Base-by-base conservation (phyloP, 2,888 invertebrate genomes). In the Eilema sororculum region DNA sequence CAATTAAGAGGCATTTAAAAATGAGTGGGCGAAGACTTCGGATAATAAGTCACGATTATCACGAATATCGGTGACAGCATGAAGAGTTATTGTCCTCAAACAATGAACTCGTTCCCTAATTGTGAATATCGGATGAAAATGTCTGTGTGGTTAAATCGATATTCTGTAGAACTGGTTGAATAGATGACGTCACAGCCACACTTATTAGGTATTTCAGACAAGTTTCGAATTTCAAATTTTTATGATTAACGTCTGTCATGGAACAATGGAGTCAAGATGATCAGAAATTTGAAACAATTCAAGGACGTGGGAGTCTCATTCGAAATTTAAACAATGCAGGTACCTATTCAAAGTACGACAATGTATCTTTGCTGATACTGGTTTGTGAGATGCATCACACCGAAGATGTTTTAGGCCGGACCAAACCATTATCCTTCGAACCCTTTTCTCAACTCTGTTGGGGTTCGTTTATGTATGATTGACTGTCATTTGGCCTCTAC, bases 231-330 rank as follows among this genome's bases (percentile, higher is more conserved):
- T 65, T 56, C 62, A 33, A 37, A 46, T 16, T 63, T 46, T 52
- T 59, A 46, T 68, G 62, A 68, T 68, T 41, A 64, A 64, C 41
- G 41, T 16, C 25, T 16, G 33, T 33, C 46, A 61, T 57, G 24
- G 41, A 30, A 69, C 59, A 69, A 60, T 60, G 64, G 41, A 33
- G 3, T 52, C 22, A 9, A 33, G 60, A 56, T 25, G 22, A 63
- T 66, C n/a, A 41, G 66, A 67, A 57, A 59, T 62, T 65, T 65
- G 16, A 24, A 80, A 79, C 78, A 78, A 76, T 76, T 66, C 76
- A 79, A 74, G 79, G 79, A 58, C 74, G 62, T 78, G 78, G 37
- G 81, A 74, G 57, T 20, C 8, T 25, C 24, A 46, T 28, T 58
- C 57, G 24, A 24, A 63, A 71, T 63, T 63, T 71, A 62, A 58